Conservation (phyloP, 2,888 invertebrate genomes). For the Lasioglossum pauxillum region DNA sequence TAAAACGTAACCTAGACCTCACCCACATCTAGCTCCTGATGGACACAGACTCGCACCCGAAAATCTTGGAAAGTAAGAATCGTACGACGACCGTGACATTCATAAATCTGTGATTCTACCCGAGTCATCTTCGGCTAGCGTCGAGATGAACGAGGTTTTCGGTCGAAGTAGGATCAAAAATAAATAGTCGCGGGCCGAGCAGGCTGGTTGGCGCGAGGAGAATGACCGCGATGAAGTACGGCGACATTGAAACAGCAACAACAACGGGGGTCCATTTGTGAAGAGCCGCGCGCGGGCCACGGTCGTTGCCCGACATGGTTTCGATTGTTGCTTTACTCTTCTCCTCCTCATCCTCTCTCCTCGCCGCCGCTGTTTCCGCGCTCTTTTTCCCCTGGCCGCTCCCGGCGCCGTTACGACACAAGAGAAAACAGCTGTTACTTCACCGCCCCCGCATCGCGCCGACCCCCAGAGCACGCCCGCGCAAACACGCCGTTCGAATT, state of each 20-base stretch:
- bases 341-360: conserved; percentile 34
- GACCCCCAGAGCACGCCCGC: conserved; percentile 50
- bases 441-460: conserved; percentile 43
- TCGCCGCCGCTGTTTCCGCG: conserved; percentile 24
- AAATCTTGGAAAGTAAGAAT: background rate
- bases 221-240: conserved; percentile 33
- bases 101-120: background rate
- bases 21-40: too few relatives aligned
- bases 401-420: conserved; percentile 66
- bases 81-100: background rate
- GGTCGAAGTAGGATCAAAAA: background rate
- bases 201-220: conserved; percentile 14
- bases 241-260: conserved; percentile 72
- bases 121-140: conserved; percentile 6
- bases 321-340: conserved; percentile 73
- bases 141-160: background rate
- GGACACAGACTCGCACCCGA: background rate
- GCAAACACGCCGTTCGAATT: conserved; percentile 72
- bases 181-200: background rate
- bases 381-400: conserved; percentile 58
- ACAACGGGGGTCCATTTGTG: conserved; percentile 63
- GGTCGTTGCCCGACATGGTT: conserved; percentile 74
- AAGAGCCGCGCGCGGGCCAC: conserved; percentile 64
- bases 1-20: too few relatives aligned
- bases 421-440: conserved; percentile 73